These are phyloP conservation scores for Glossophaga mutica DNA, from an alignment of 2,797 vertebrate genomes.

Conservation along the genomic window DNA sequence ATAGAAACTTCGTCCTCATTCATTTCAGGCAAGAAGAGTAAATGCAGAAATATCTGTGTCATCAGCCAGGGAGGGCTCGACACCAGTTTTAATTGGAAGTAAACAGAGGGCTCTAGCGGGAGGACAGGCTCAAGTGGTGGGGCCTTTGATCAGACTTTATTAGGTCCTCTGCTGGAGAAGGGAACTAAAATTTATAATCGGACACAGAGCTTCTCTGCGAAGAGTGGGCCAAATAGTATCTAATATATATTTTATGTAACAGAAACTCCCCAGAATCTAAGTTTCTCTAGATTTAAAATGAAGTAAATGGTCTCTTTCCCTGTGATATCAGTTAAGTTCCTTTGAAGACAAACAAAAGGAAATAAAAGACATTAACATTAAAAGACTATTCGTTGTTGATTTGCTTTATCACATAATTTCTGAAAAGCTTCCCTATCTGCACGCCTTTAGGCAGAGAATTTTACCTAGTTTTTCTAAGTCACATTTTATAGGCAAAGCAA, in stretches of 20 bases:
- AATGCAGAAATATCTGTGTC: conserved; percentile 19
- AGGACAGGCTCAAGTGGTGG: not conserved
- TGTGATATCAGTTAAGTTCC: conserved; percentile 18
- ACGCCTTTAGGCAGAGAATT: not conserved
- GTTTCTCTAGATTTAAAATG: conserved; percentile 23
- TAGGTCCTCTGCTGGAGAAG: not conserved
- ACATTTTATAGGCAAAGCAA: conserved; percentile 22
- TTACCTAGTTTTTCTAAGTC: conserved; percentile 27
- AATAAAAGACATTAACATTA: not conserved
- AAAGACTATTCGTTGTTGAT: conserved; percentile 4
- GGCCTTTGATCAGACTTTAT: conserved; percentile 51
- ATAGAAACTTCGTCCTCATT: not conserved
- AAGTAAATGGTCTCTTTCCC: not conserved
- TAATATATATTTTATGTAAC: not conserved
- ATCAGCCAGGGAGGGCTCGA: conserved; percentile 15
- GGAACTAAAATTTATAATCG: not conserved
- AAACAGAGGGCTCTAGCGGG: conserved; percentile 20
- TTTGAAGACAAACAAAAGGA: conserved; percentile 41
- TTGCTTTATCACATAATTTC: conserved; percentile 13
- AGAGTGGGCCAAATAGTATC: not conserved
- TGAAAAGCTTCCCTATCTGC: not conserved
- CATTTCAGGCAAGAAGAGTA: not conserved
- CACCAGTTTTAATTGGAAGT: conserved; percentile 52
- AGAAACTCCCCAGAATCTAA: not conserved
- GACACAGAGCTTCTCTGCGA: not conserved